Percentiles rank a stretch among this genome's conserved stretches.
Conservation (phyloP, 1,140 invertebrate species). For the Rhyzopertha dominica region DNA sequence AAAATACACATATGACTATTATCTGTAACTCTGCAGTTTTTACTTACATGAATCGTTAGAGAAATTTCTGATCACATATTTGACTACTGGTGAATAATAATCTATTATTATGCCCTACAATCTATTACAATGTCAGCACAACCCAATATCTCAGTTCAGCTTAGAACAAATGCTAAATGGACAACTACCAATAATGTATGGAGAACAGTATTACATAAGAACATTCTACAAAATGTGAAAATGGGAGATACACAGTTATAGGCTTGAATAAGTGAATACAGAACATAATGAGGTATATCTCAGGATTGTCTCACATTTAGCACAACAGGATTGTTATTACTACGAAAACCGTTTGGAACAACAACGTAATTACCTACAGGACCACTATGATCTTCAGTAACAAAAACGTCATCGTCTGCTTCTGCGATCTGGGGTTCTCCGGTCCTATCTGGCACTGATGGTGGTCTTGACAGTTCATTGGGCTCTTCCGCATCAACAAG, state of each 20-base stretch:
- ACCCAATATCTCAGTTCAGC: not conserved
- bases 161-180: not conserved
- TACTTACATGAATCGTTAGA: no score
- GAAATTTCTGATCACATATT: no score
- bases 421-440: conserved; percentile 2
- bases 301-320: conserved; percentile 22
- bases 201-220: conserved; percentile 2
- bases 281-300: conserved; percentile 19
- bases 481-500: conserved; percentile 53
- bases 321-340: conserved; percentile 17
- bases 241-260: not conserved
- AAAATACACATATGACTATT: no score
- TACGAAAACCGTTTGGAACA: conserved; percentile 6
- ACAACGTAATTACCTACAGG: conserved; percentile 32
- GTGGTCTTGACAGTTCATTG: conserved; percentile 14
- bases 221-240: not conserved
- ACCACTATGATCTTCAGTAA: conserved; percentile 16
- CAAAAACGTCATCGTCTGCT: conserved; percentile 14
- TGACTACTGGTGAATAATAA: no score
- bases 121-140: not conserved
- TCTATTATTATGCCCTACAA: no score
- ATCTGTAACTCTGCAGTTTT: no score
- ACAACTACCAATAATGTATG: conserved; percentile 1
- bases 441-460: conserved; percentile 3
- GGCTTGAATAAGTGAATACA: conserved; percentile 6